These are phyloP conservation scores for Aplidium turbinatum DNA, from an alignment of 23 tunicate species.

Conservation along the genomic window DNA sequence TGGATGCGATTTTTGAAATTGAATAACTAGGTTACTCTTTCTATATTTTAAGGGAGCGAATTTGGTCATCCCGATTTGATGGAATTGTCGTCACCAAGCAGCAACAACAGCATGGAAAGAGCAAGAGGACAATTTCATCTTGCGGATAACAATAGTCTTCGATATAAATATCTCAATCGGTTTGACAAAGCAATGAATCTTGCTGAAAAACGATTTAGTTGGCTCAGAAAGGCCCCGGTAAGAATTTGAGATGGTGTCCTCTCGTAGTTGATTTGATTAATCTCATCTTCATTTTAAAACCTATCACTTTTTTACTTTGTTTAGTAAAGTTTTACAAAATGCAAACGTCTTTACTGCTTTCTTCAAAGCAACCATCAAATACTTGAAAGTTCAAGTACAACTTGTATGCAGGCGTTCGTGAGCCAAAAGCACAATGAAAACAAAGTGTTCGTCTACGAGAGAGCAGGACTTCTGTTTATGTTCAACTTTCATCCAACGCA, in stretches of 20 bases:
- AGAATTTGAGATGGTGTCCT: neutral
- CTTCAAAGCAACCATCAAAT: too few species aligned
- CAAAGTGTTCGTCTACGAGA: constrained; percentile 34
- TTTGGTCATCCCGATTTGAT: constrained; percentile 98
- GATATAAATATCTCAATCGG: constrained; percentile 72
- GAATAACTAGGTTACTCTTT: too few species aligned
- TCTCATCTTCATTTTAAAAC: too few species aligned
- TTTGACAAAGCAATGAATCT: constrained; percentile 77
- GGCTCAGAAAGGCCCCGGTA: constrained; percentile 74
- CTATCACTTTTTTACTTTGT: too few species aligned
- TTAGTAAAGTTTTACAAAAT: too few species aligned
- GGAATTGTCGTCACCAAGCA: constrained; percentile 71
- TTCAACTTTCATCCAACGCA: constrained; percentile 41
- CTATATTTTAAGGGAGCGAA: constrained; percentile 82
- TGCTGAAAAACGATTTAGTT: constrained; percentile 66
- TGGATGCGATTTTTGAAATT: too few species aligned
- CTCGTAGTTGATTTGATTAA: too few species aligned
- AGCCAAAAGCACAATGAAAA: constrained; percentile 26
- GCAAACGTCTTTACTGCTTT: too few species aligned
- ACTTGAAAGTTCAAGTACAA: neutral
- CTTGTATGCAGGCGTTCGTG: constrained; percentile 27
- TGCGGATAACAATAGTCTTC: constrained; percentile 60
- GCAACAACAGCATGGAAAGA: constrained; percentile 42
- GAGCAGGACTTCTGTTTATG: constrained; percentile 26
- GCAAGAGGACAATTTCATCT: constrained; percentile 76